These are phyloP conservation scores for Perca flavescens DNA, from an alignment of 2,113 vertebrate species.

Conservation along the genomic window DNA sequence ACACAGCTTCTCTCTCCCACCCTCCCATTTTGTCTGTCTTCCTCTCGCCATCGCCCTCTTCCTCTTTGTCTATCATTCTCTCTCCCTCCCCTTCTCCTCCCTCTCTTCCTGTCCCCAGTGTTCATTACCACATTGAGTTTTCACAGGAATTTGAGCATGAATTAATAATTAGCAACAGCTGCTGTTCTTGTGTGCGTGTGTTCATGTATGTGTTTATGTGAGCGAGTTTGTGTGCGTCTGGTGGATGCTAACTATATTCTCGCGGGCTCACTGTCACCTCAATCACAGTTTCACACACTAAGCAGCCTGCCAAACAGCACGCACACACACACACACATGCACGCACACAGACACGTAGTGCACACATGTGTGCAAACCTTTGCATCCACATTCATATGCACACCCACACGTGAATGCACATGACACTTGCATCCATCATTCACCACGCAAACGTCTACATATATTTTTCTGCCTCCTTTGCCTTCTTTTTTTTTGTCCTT, in stretches of 20 bases:
- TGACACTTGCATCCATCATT: slow-evolving; percentile 49
- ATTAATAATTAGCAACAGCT: slow-evolving; percentile 83
- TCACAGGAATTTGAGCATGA: slow-evolving; percentile 83
- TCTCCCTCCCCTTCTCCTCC: slow-evolving; percentile 12
- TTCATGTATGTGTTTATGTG: slow-evolving; percentile 53
- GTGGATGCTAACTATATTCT: slow-evolving; percentile 73
- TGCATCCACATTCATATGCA: slow-evolving; percentile 39
- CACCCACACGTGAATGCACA: slow-evolving; percentile 71
- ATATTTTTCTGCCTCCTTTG: slow-evolving; percentile 42
- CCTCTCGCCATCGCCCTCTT: slow-evolving; percentile 12
- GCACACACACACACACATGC: not conserved
- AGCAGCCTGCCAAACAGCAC: slow-evolving; percentile 54
- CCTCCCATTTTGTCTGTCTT: slow-evolving; percentile 15
- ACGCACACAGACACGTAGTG: not conserved
- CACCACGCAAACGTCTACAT: slow-evolving; percentile 23
- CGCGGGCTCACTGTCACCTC: slow-evolving; percentile 75
- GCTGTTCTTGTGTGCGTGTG: slow-evolving; percentile 68
- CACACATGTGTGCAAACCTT: slow-evolving; percentile 14
- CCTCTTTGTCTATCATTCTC: slow-evolving; percentile 39
- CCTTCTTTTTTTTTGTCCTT: slow-evolving; percentile 41
- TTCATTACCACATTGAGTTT: slow-evolving; percentile 78
- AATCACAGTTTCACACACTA: slow-evolving; percentile 68
- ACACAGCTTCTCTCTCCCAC: not conserved
- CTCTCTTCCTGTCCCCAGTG: slow-evolving; percentile 66
- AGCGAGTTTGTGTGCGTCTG: slow-evolving; percentile 49